Conservation (phyloP, 2,113 vertebrate genomes). For the Leucoraja erinaceus region DNA sequence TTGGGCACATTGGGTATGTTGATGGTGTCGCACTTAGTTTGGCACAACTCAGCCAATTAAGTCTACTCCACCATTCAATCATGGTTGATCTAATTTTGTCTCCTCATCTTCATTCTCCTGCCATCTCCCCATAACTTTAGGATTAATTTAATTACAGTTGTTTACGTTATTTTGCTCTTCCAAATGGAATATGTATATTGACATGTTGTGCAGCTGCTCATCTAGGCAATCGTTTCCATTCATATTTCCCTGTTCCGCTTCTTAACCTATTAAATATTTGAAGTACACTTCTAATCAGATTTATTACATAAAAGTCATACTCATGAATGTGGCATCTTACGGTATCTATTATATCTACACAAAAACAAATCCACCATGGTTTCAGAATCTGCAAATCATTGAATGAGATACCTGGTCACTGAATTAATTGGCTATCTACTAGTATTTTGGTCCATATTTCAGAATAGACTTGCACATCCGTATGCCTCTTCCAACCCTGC, state of each 20-base stretch:
- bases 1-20: neutral
- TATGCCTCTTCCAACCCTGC: neutral
- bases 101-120: too few relatives aligned
- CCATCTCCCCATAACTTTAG: too few relatives aligned
- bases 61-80: too few relatives aligned
- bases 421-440: neutral
- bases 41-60: neutral
- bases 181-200: neutral
- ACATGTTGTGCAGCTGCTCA: neutral
- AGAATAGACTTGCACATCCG: neutral
- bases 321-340: neutral
- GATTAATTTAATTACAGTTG: neutral
- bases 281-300: neutral
- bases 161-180: neutral
- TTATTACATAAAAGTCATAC: neutral
- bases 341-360: neutral
- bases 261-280: neutral
- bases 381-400: neutral
- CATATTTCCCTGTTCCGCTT: neutral
- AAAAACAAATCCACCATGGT: neutral
- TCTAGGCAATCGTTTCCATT: neutral
- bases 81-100: too few relatives aligned
- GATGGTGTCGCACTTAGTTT: neutral
- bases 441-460: neutral
- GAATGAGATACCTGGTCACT: neutral